Conservation (phyloP, 2,113 vertebrate species). For the Aptenodytes forsteri region DNA sequence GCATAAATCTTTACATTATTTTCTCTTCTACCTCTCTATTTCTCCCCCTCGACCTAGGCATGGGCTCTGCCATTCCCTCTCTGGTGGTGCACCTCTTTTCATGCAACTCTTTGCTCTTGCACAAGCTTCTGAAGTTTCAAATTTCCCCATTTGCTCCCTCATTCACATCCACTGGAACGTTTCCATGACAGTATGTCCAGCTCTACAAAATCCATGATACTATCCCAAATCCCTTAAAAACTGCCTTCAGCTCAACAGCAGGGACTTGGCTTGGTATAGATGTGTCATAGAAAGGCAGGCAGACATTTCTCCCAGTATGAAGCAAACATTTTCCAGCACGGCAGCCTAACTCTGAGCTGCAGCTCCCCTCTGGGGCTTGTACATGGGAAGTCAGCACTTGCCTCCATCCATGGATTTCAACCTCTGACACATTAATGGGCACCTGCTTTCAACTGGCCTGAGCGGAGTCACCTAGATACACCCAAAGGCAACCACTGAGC, state of each 20-base stretch:
- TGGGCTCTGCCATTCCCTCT: not conserved
- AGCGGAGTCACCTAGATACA: rapidly evolving
- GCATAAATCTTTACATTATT: rapidly evolving
- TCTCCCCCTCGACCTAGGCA: no score
- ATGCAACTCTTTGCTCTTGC: not conserved
- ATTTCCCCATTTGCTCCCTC: not conserved
- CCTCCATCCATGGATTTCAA: not conserved
- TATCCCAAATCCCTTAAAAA: not conserved
- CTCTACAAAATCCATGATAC: not conserved
- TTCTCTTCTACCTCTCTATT: not conserved
- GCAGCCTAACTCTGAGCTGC: not conserved
- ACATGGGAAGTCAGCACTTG: rapidly evolving
- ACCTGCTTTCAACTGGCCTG: not conserved
- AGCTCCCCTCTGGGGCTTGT: not conserved
- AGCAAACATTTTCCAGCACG: rapidly evolving
- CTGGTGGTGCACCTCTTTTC: not conserved
- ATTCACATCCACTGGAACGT: not conserved
- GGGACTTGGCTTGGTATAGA: rapidly evolving
- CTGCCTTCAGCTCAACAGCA: not conserved
- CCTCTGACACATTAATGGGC: not conserved
- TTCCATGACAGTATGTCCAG: not conserved
- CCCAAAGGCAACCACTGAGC: not conserved
- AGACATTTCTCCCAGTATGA: not conserved
- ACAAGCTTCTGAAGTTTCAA: not conserved
- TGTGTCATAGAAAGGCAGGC: no score